Evolutionary conservation across 2,113 vertebrate species (phyloP).

Genomic region (Pseudorasbora parva): DNA sequence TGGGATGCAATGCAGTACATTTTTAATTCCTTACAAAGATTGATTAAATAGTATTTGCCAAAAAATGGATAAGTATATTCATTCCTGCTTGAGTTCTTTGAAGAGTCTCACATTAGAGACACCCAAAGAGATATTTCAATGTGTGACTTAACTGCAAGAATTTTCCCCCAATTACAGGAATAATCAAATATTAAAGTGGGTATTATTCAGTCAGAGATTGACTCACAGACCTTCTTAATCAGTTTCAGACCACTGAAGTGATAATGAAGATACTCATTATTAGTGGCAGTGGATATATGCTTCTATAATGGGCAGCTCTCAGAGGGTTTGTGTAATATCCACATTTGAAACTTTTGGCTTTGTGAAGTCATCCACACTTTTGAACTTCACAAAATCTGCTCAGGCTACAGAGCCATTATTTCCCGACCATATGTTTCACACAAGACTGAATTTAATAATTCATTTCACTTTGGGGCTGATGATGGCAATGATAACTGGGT

Average conservation of each 20-base stretch:
- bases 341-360: slow-evolving; percentile 40
- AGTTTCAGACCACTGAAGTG: slow-evolving; percentile 59
- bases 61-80: not conserved
- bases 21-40: not conserved
- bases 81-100: not conserved
- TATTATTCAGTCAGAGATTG: slow-evolving; percentile 60
- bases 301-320: slow-evolving; percentile 56
- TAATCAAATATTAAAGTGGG: slow-evolving; percentile 70
- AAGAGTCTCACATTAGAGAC: not conserved
- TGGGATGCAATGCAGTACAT: not conserved
- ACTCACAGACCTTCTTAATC: slow-evolving; percentile 66
- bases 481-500: slow-evolving; percentile 30
- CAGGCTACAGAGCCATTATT: slow-evolving; percentile 43
- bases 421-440: slow-evolving; percentile 42
- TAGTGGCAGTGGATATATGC: slow-evolving; percentile 64
- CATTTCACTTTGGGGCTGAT: not conserved
- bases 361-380: slow-evolving; percentile 32
- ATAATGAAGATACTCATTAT: slow-evolving; percentile 65
- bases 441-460: slow-evolving; percentile 25
- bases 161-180: slow-evolving; percentile 54
- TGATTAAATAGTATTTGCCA: not conserved
- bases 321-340: slow-evolving; percentile 35
- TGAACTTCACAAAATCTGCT: slow-evolving; percentile 41
- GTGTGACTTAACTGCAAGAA: slow-evolving; percentile 52
- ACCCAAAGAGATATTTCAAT: slow-evolving; percentile 38